These are phyloP conservation scores for Drosophila pruinosa DNA, from an alignment of 1,140 invertebrate genomes.

Conservation along the genomic window DNA sequence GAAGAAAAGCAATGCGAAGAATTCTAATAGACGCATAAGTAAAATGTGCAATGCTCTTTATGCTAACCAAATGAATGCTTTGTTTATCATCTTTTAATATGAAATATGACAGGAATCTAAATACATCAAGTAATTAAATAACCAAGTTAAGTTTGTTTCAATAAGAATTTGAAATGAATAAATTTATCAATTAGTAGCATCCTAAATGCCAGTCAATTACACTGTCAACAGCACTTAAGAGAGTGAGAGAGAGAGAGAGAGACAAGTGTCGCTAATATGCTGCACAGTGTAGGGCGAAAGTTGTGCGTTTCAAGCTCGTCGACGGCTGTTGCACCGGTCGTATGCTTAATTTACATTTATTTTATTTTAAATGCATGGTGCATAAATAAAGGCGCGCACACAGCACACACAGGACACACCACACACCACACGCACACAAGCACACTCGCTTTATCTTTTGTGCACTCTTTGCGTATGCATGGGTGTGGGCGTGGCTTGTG, in stretches of 20 bases:
- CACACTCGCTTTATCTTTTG: constrained; percentile 13
- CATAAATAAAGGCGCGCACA: constrained; percentile 69
- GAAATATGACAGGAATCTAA: no score
- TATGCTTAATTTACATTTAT: constrained; percentile 80
- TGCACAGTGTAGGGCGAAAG: constrained; percentile 20
- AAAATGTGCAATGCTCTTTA: constrained; percentile 19
- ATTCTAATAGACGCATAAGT: constrained; percentile 1
- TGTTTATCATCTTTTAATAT: neutral
- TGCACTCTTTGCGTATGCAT: constrained; percentile 16
- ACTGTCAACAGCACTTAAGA: no score
- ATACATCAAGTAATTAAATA: no score
- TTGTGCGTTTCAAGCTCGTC: constrained; percentile 6
- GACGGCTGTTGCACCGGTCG: constrained; percentile 46
- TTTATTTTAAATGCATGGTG: constrained; percentile 79
- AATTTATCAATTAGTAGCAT: no score
- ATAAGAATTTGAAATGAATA: no score
- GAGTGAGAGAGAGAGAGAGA: no score
- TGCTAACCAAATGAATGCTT: neutral
- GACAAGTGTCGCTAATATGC: constrained; percentile 8
- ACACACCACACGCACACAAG: constrained; percentile 14
- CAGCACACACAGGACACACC: constrained; percentile 19
- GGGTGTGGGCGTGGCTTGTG: constrained; percentile 27
- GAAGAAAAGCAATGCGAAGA: neutral
- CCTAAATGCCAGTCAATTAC: no score
- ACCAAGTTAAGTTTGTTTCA: no score